phyloP scores from a whole-genome alignment of 2,888 invertebrate species.

The Saturnia pavonia region DNA sequence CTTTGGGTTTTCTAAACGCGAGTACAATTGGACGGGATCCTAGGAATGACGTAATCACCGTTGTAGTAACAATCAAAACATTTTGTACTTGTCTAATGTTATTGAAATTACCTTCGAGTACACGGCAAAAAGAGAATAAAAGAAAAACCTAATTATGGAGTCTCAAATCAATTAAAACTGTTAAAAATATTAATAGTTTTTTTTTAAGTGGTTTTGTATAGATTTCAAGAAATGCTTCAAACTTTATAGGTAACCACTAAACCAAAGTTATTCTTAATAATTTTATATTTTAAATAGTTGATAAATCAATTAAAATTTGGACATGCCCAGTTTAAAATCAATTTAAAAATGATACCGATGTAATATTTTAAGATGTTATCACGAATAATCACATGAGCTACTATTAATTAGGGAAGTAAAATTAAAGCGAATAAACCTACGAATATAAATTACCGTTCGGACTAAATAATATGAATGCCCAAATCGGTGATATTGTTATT shows the following conservation, averaged over 20 bases:
- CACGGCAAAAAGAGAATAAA: too few relatives aligned
- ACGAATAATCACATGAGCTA: background rate
- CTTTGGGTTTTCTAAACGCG: slow-evolving; percentile 70
- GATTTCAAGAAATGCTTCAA: background rate
- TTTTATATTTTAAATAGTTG: background rate
- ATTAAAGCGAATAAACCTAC: background rate
- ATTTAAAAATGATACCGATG: background rate
- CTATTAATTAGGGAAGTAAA: background rate
- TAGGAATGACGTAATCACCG: background rate
- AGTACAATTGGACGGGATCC: slow-evolving; percentile 40
- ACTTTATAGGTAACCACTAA: background rate
- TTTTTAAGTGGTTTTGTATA: background rate
- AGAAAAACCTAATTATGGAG: background rate
- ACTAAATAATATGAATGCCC: background rate
- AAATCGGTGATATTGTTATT: background rate
- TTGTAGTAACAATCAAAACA: background rate
- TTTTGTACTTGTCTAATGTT: slow-evolving; percentile 14
- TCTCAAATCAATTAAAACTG: background rate
- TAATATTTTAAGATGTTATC: slow-evolving; percentile 20
- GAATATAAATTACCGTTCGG: background rate
- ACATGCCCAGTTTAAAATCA: background rate
- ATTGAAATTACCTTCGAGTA: background rate
- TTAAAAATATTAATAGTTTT: background rate
- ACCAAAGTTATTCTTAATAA: background rate
- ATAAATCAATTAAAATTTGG: background rate